phyloP scores from a whole-genome alignment of 2,888 invertebrate species.

The Plebejus argus region DNA sequence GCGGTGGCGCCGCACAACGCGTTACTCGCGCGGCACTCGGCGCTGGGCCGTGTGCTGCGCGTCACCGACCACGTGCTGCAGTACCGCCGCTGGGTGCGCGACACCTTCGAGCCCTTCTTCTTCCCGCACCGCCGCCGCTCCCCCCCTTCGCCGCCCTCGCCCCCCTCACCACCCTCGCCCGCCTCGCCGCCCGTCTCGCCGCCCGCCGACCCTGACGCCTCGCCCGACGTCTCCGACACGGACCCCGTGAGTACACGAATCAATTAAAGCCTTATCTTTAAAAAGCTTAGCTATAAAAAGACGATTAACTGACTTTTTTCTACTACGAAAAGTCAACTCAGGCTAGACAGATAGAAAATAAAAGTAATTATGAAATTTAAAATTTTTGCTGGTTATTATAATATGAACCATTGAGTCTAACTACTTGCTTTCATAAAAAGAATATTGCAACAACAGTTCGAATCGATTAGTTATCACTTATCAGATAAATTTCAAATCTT shows the following conservation, averaged over 20 bases:
- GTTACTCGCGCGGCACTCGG: conserved; percentile 80
- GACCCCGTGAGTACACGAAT: conserved; percentile 50
- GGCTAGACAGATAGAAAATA: no score
- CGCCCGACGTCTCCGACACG: conserved; percentile 45
- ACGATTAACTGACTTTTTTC: no score
- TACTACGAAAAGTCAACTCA: no score
- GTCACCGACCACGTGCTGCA: conserved; percentile 95
- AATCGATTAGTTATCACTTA: no score
- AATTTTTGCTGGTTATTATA: no score
- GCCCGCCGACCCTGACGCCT: conserved; percentile 39
- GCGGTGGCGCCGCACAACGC: conserved; percentile 82
- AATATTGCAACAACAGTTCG: no score
- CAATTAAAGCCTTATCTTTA: no score
- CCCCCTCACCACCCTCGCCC: conserved; percentile 59
- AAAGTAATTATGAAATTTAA: no score
- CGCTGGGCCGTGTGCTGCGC: conserved; percentile 94
- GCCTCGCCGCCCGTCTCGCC: conserved; percentile 43
- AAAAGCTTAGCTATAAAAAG: no score
- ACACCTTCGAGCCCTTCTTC: conserved; percentile 72
- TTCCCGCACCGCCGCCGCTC: conserved; percentile 55
- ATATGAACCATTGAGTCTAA: no score
- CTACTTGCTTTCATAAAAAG: no score
- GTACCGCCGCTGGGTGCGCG: conserved; percentile 77
- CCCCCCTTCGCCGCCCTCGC: conserved; percentile 57
- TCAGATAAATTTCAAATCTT: no score